Conservation (phyloP, 1,140 invertebrate genomes). For the Solen grandis region DNA sequence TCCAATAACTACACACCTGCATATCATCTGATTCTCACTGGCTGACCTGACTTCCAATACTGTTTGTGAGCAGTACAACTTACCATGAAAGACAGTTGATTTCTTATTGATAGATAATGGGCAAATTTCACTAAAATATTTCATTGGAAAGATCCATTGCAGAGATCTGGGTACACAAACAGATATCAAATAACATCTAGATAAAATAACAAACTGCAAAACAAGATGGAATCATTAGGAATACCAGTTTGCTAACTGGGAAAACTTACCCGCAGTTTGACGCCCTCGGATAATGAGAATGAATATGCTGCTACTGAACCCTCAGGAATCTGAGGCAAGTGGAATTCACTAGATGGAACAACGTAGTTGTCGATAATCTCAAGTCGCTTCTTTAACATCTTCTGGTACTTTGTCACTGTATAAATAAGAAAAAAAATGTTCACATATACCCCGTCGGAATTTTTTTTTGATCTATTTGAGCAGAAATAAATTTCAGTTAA, state of each 20-base stretch:
- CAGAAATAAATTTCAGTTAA: too few species aligned
- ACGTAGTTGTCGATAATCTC: conserved; percentile 75
- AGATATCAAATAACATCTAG: neutral
- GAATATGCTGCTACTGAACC: conserved; percentile 73
- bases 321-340: conserved; percentile 73
- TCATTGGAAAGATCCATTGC: neutral
- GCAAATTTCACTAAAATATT: neutral
- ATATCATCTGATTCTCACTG: too few species aligned
- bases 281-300: conserved; percentile 75
- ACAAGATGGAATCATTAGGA: neutral
- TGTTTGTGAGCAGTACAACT: too few species aligned
- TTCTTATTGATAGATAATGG: neutral
- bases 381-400: conserved; percentile 71
- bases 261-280: conserved; percentile 75
- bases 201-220: neutral
- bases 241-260: too few species aligned
- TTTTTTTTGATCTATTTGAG: too few species aligned
- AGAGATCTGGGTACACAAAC: neutral
- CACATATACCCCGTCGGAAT: too few species aligned
- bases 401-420: conserved; percentile 77
- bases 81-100: too few species aligned
- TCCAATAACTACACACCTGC: too few species aligned
- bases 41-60: too few species aligned
- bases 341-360: conserved; percentile 70
- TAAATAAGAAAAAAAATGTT: conserved; percentile 35